Conservation (phyloP, 2,888 invertebrate genomes). For the Cheilosia variabilis region DNA sequence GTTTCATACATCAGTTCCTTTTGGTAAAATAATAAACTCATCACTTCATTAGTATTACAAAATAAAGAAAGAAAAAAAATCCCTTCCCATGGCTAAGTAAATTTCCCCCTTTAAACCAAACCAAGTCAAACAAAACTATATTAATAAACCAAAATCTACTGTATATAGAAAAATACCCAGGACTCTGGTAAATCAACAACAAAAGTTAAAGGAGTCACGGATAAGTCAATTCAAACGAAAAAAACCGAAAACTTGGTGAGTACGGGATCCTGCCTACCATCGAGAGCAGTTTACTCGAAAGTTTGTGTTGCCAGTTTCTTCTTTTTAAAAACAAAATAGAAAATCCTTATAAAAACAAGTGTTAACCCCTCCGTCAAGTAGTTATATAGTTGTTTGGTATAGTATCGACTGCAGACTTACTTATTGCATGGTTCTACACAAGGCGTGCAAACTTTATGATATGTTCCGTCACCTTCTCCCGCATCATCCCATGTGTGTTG, state of each 20-base stretch:
- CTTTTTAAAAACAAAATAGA: background rate
- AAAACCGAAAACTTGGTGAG: constrained; percentile 82
- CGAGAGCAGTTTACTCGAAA: constrained; percentile 34
- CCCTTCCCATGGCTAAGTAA: background rate
- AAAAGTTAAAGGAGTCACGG: constrained; percentile 78
- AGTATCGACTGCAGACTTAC: constrained; percentile 42
- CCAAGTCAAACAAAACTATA: constrained; percentile 79
- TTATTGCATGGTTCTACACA: constrained; percentile 14
- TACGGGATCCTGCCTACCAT: constrained; percentile 73
- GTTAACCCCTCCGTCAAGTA: constrained; percentile 14
- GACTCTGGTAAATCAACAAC: constrained; percentile 67
- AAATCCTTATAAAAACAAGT: background rate
- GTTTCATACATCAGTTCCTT: too few relatives aligned
- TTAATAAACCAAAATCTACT: constrained; percentile 61
- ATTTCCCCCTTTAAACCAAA: constrained; percentile 1
- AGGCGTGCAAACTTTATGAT: constrained; percentile 18
- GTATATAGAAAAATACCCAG: constrained; percentile 62
- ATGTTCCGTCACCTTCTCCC: background rate
- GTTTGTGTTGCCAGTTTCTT: constrained; percentile 43
- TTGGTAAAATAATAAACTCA: too few relatives aligned
- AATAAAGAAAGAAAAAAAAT: too few relatives aligned
- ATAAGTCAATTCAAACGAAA: constrained; percentile 81
- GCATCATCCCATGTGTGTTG: background rate
- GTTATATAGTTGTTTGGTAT: constrained; percentile 29
- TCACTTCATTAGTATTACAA: too few relatives aligned